Evolutionary conservation across 2,888 invertebrate species (phyloP), one percentile per base, ranked within the genome.

Genomic region (Himalopsyche japonica): DNA sequence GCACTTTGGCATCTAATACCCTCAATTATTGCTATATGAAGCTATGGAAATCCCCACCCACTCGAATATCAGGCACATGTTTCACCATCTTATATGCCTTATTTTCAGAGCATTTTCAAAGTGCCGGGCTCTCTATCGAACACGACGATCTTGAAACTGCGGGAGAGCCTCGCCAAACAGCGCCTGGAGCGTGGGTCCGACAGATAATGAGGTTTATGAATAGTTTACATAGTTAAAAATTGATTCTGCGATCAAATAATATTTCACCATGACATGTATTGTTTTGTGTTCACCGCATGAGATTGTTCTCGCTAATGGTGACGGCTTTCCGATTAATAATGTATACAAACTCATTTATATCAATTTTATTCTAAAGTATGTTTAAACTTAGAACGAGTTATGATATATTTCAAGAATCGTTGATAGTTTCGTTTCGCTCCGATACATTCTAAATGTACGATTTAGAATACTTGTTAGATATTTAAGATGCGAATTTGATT

Each of bases 51-150:
- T 37, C 37, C 37, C 8, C 37, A 37, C 8, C n/a, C n/a, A n/a
- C 5, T 37, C 37, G 1, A 37, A 8, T 1, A 37, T 37, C 37
- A 8, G 7, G 37, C 34, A 0, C 0, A 0, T 5, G 8, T 34
- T 10, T 27, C 10, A 70, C 15, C 20, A 70, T 70, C 15, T 70
- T n/a, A 32, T 27, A 18, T 57, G 20, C 15, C 18, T 34, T 37
- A 79, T 64, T 87, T 93, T 82, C 92, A 97, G 95, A 94, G 95
- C 88, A 96, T 97, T 89, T 98, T 98, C 90, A 95, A 94, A 91
- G 93, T 96, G 89, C 95, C 97, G 88, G 96, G 96, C 85, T 95
- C 96, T 77, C 92, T 98, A 88, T 94, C 96, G 76, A 94, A 93
- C 88, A 91, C 93, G 76, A 94, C 93, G 84, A 94, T 97, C 88